A percentile compares a stretch with the other conserved stretches of the same genome.
Conservation (phyloP, 2,797 vertebrate species). For the Hydrophis major region DNA sequence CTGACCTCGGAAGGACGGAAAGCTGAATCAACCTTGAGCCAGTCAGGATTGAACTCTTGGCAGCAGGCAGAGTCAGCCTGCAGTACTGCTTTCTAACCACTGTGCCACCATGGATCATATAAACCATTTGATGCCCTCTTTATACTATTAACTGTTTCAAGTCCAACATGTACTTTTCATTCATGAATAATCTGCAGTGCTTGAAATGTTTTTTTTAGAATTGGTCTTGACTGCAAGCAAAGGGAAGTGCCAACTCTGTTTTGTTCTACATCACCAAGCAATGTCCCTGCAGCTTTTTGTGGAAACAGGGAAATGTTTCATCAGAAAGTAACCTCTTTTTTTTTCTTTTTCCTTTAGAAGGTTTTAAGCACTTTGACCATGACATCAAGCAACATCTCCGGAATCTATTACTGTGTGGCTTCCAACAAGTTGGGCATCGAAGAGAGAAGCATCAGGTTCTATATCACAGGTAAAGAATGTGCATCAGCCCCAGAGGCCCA, state of each 20-base stretch:
- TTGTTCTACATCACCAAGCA: not conserved
- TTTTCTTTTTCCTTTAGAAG: conserved; percentile 60
- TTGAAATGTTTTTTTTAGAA: not conserved
- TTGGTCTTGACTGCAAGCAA: not conserved
- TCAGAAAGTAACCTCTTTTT: not conserved
- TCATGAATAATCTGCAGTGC: not conserved
- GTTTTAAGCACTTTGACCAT: conserved; percentile 77
- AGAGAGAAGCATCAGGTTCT: conserved; percentile 73
- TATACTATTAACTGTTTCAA: not conserved
- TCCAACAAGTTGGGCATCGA: conserved; percentile 69
- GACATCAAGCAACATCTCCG: conserved; percentile 74
- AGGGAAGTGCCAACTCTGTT: not conserved
- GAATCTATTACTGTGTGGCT: conserved; percentile 78
- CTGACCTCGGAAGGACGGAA: too few relatives aligned
- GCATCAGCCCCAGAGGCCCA: too few relatives aligned
- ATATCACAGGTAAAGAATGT: conserved; percentile 76
- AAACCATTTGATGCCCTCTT: not conserved
- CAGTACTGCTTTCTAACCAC: too few relatives aligned
- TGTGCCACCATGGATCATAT: too few relatives aligned
- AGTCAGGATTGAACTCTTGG: too few relatives aligned
- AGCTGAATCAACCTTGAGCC: too few relatives aligned
- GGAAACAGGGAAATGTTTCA: not conserved
- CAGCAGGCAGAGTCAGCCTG: too few relatives aligned
- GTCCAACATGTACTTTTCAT: not conserved
- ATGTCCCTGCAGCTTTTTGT: not conserved